These are phyloP conservation scores for Ptyas mucosa DNA, from an alignment of 2,113 vertebrate species.

Conservation along the genomic window DNA sequence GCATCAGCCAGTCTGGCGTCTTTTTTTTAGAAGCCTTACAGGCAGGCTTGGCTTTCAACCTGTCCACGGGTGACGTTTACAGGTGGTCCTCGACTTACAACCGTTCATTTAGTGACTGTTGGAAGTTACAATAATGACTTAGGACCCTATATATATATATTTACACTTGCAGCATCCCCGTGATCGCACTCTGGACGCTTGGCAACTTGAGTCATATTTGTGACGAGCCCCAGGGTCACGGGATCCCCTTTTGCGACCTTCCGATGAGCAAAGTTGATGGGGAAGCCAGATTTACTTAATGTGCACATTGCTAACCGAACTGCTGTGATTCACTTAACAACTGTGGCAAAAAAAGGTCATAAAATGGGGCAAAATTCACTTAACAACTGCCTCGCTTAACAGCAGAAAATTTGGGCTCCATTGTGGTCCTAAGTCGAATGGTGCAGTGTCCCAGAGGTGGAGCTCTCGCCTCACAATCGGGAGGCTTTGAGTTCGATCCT, in stretches of 20 bases:
- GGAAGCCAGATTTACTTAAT: background rate
- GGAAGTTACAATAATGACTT: background rate
- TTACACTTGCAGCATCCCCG: background rate
- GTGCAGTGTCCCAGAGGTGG: too few species aligned
- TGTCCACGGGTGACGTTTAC: background rate
- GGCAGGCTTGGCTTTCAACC: background rate
- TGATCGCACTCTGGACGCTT: fast-evolving
- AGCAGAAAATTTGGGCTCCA: background rate
- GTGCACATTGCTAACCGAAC: background rate
- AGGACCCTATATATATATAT: too few species aligned
- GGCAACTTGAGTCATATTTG: background rate
- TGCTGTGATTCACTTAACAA: background rate
- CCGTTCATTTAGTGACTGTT: background rate
- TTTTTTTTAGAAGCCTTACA: too few species aligned
- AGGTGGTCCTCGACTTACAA: background rate
- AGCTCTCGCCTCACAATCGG: too few species aligned
- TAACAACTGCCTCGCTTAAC: background rate
- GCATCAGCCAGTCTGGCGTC: background rate
- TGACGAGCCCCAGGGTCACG: background rate
- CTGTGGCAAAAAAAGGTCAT: background rate
- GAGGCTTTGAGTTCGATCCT: too few species aligned
- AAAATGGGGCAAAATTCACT: background rate
- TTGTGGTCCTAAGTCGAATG: too few species aligned
- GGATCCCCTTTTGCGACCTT: background rate
- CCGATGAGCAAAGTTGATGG: background rate